phyloP scores from a whole-genome alignment of 2,113 vertebrate species.

The Madoqua kirkii region DNA sequence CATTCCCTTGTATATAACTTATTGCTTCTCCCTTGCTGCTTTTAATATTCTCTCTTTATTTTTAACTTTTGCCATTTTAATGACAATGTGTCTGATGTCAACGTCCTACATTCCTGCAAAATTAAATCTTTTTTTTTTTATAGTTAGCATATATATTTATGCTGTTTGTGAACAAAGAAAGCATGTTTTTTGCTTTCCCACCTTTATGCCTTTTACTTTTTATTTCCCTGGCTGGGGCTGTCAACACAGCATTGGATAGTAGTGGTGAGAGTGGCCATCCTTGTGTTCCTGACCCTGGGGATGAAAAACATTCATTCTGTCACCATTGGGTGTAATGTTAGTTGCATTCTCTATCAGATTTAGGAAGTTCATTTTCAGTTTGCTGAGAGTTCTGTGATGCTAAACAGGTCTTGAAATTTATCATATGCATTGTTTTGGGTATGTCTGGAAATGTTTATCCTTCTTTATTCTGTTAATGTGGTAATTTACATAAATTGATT shows the following conservation, averaged over 20 bases:
- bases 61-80: background rate
- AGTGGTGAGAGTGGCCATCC: background rate
- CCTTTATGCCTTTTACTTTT: background rate
- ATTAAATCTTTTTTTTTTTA: background rate
- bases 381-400: background rate
- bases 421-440: background rate
- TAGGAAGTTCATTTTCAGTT: background rate
- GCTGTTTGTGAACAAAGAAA: background rate
- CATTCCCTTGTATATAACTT: background rate
- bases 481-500: background rate
- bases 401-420: background rate
- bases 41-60: background rate
- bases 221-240: background rate
- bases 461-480: background rate
- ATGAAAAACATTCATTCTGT: background rate
- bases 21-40: background rate
- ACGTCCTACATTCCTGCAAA: background rate
- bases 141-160: background rate
- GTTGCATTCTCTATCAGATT: background rate
- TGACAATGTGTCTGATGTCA: background rate
- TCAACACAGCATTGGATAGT: no score
- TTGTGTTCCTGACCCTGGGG: background rate
- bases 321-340: background rate
- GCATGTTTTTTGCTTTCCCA: background rate
- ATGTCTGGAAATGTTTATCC: background rate